Evolutionary conservation across 2,113 vertebrate genomes (phyloP).

Genomic region (Heterotis niloticus): DNA sequence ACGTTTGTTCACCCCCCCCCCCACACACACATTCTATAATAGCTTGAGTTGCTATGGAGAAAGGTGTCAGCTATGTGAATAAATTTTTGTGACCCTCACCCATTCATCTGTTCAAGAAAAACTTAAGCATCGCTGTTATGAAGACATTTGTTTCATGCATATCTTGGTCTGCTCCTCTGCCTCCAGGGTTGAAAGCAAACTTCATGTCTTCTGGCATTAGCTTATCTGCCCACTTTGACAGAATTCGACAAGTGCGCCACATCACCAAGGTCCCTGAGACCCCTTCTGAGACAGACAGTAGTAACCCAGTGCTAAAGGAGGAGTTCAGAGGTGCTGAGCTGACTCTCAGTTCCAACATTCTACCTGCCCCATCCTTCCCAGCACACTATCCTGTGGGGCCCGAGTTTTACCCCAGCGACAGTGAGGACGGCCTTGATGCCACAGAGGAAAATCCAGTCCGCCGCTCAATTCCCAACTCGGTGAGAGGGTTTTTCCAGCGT

Average conservation of each 20-base stretch:
- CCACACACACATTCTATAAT: too few relatives aligned
- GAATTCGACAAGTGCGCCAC: slow-evolving; percentile 47
- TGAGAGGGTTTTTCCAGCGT: slow-evolving; percentile 86
- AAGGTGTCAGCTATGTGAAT: neutral
- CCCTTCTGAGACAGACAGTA: slow-evolving; percentile 31
- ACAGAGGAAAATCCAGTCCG: slow-evolving; percentile 82
- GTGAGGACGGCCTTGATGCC: slow-evolving; percentile 59
- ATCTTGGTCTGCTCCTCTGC: neutral
- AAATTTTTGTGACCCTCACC: neutral
- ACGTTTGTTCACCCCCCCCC: too few relatives aligned
- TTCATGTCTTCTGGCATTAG: slow-evolving; percentile 64
- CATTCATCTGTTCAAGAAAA: neutral
- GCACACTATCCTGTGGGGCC: slow-evolving; percentile 76
- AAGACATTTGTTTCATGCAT: too few relatives aligned
- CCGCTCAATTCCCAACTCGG: slow-evolving; percentile 88
- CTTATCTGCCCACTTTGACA: slow-evolving; percentile 55
- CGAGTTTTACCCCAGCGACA: slow-evolving; percentile 56
- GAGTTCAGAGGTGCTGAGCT: slow-evolving; percentile 47
- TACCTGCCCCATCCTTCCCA: slow-evolving; percentile 81
- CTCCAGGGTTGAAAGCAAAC: slow-evolving; percentile 54
- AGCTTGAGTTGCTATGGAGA: too few relatives aligned
- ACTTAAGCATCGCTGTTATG: too few relatives aligned
- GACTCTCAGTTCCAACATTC: slow-evolving; percentile 62
- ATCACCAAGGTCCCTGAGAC: slow-evolving; percentile 63
- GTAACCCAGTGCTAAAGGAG: slow-evolving; percentile 42